Evolutionary conservation across 2,797 vertebrate species (phyloP).

Genomic region (Tapirus indicus): DNA sequence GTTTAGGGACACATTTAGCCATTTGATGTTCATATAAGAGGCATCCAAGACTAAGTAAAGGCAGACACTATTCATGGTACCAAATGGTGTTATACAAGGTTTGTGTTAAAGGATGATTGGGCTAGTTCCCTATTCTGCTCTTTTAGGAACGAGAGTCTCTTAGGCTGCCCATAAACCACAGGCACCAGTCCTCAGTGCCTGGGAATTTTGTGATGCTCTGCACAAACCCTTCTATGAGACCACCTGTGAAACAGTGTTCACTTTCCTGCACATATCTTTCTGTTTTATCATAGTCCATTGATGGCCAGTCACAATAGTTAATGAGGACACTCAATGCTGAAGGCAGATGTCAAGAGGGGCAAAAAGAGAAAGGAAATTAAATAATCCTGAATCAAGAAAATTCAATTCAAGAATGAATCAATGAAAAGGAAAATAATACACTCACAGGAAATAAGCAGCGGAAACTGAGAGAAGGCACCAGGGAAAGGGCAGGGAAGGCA

Average conservation of each 20-base stretch:
- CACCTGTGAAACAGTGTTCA: background rate
- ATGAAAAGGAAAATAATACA: background rate
- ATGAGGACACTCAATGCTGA: background rate
- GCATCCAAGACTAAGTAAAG: constrained; percentile 59
- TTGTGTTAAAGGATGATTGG: constrained; percentile 75
- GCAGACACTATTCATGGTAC: constrained; percentile 24
- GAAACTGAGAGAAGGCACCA: background rate
- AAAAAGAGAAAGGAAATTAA: background rate
- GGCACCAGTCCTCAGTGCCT: background rate
- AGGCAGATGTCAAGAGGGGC: background rate
- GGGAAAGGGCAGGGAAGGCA: background rate
- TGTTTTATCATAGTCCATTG: background rate
- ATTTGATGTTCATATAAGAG: constrained; percentile 54
- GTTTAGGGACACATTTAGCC: constrained; percentile 25
- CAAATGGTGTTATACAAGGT: constrained; percentile 47
- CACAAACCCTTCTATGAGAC: background rate
- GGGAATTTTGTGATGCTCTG: background rate
- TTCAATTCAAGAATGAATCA: background rate
- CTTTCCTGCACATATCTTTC: background rate
- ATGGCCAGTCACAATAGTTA: background rate
- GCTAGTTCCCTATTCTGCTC: background rate
- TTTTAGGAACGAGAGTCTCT: background rate
- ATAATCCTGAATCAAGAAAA: background rate
- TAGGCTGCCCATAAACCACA: background rate
- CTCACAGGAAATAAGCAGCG: background rate